Evolutionary conservation across 2,113 vertebrate species (phyloP).

Genomic region (Cyprinodon brontotheroides): DNA sequence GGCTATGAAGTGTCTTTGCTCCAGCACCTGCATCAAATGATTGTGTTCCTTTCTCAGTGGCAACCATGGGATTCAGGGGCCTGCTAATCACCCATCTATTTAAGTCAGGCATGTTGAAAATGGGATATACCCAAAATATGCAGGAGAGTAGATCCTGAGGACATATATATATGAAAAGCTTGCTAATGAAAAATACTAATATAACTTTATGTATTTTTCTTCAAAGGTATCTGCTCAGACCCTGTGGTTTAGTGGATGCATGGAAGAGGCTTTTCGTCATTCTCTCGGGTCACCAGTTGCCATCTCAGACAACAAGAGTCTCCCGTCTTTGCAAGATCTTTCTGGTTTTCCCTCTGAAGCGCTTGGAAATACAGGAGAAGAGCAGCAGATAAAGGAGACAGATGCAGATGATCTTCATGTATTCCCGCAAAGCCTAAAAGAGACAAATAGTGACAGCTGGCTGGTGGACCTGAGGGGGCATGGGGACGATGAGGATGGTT

Average conservation of each 20-base stretch:
- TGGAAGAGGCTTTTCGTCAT: conserved; percentile 49
- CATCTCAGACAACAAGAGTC: conserved; percentile 37
- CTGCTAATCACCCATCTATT: too few relatives aligned
- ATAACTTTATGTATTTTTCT: conserved; percentile 25
- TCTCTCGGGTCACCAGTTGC: conserved; percentile 53
- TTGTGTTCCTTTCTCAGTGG: too few relatives aligned
- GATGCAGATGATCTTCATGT: conserved; percentile 64
- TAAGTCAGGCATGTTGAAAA: too few relatives aligned
- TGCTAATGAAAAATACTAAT: conserved; percentile 4
- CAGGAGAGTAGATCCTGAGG: too few relatives aligned
- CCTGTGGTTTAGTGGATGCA: conserved; percentile 15
- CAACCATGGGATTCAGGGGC: too few relatives aligned
- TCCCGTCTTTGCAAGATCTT: conserved; percentile 17
- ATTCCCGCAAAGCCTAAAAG: conserved; percentile 66
- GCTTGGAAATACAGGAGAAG: conserved; percentile 23
- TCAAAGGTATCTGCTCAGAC: conserved; percentile 49
- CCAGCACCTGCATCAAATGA: too few relatives aligned
- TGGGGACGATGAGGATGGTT: conserved; percentile 65
- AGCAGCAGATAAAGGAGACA: not conserved
- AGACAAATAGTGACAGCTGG: conserved; percentile 53
- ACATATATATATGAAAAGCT: not conserved
- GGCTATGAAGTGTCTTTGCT: too few relatives aligned
- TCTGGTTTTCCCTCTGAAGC: conserved; percentile 37
- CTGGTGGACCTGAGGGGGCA: conserved; percentile 48
- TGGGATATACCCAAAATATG: too few relatives aligned